Evolutionary conservation across 2,113 vertebrate genomes (phyloP).

Genomic region (Thalassarche chlororhynchos): DNA sequence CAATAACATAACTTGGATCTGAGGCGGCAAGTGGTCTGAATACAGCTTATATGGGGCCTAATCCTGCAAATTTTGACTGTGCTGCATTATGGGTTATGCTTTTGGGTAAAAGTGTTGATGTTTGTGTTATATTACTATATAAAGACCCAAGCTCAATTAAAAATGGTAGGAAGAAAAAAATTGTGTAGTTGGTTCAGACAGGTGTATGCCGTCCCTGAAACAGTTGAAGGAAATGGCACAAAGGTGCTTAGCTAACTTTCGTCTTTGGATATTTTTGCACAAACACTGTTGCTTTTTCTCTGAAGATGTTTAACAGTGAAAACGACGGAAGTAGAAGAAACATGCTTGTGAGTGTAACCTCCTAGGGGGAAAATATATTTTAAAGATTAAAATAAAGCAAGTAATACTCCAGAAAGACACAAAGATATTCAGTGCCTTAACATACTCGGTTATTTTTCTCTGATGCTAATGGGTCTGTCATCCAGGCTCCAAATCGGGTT

Average conservation of each 20-base stretch:
- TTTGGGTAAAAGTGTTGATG: not conserved
- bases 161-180: not conserved
- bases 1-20: not conserved
- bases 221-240: not conserved
- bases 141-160: not conserved
- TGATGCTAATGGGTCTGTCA: conserved; percentile 93
- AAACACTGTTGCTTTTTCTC: not conserved
- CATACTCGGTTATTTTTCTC: conserved; percentile 93
- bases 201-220: not conserved
- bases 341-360: not conserved
- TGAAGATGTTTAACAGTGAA: not conserved
- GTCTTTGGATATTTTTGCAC: not conserved
- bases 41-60: not conserved
- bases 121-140: not conserved
- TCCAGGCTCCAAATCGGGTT: conserved; percentile 98
- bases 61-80: not conserved
- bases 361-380: not conserved
- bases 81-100: not conserved
- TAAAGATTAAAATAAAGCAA: not conserved
- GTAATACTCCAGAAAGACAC: not conserved
- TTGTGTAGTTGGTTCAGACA: not conserved
- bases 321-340: not conserved
- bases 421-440: conserved; percentile 34
- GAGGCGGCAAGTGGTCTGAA: not conserved
- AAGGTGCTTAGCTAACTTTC: not conserved